Conservation (phyloP, 2,113 vertebrate species). For the Percopsis transmontana region DNA sequence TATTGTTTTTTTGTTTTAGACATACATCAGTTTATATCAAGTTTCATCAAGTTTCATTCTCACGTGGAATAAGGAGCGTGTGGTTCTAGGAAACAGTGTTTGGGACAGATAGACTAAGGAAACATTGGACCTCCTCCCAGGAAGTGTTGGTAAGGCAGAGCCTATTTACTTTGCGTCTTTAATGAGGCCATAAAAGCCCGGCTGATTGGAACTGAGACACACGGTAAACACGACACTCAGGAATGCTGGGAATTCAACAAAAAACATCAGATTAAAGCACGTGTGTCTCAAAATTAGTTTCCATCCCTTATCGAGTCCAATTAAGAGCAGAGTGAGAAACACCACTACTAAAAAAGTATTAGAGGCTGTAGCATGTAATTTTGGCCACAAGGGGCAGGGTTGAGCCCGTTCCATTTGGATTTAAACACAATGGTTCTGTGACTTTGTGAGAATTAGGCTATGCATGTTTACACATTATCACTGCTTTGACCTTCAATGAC, state of each 20-base stretch:
- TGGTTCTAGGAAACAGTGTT: constrained; percentile 67
- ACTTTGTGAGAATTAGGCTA: too few relatives aligned
- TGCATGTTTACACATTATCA: constrained; percentile 4
- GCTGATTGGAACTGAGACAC: constrained; percentile 44
- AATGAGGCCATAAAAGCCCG: constrained; percentile 47
- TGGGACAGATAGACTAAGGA: constrained; percentile 66
- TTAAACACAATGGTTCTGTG: too few relatives aligned
- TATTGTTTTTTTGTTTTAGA: too few relatives aligned
- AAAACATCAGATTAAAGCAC: constrained; percentile 40
- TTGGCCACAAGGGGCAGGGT: too few relatives aligned
- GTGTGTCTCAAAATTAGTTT: constrained; percentile 30
- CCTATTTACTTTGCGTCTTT: constrained; percentile 42
- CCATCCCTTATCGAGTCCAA: constrained; percentile 49
- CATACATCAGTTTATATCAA: too few relatives aligned
- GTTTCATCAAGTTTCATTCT: constrained; percentile 29
- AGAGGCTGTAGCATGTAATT: too few relatives aligned
- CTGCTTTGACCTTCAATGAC: constrained; percentile 49
- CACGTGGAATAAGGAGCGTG: constrained; percentile 39
- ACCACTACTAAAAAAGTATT: constrained; percentile 38
- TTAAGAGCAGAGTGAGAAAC: constrained; percentile 24
- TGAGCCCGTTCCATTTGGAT: too few relatives aligned
- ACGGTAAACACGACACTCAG: background rate
- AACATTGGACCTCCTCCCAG: constrained; percentile 57
- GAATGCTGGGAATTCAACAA: constrained; percentile 33
- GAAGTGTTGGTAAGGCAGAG: constrained; percentile 49